Evolutionary conservation across 2,797 vertebrate genomes (phyloP).

Genomic region (Lerista edwardsae): DNA sequence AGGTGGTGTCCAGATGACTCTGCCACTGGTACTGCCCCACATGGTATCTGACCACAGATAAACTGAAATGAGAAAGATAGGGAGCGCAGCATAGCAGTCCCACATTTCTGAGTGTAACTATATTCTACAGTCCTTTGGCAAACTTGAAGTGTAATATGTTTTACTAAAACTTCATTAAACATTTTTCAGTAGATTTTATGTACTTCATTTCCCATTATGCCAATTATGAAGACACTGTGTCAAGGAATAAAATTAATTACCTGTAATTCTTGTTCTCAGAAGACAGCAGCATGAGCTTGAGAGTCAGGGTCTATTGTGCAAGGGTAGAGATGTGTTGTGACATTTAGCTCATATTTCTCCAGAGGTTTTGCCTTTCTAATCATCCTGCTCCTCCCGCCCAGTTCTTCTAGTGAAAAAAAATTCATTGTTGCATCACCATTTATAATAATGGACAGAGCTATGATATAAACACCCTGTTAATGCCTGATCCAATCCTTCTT

Average conservation of each 20-base stretch:
- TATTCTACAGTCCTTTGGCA: background rate
- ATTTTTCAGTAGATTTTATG: conserved; percentile 14
- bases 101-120: background rate
- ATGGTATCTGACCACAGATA: background rate
- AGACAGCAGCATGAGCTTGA: conserved; percentile 16
- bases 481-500: background rate
- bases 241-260: conserved; percentile 18
- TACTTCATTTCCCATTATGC: conserved; percentile 14
- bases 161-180: conserved; percentile 35
- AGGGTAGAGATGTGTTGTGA: background rate
- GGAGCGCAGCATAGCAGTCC: background rate
- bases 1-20: background rate
- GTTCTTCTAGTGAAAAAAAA: background rate
- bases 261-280: conserved; percentile 39
- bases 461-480: conserved; percentile 12
- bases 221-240: conserved; percentile 20
- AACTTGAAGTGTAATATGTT: conserved; percentile 19
- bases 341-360: background rate
- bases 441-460: conserved; percentile 1
- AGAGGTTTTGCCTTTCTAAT: background rate
- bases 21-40: background rate
- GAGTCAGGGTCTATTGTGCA: conserved; percentile 16
- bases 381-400: background rate
- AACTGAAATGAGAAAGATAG: too few relatives aligned
- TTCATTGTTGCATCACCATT: conserved; percentile 15